Base-by-base conservation (phyloP, 2,797 vertebrate genomes). In the Lepilemur septentrionalis region DNA sequence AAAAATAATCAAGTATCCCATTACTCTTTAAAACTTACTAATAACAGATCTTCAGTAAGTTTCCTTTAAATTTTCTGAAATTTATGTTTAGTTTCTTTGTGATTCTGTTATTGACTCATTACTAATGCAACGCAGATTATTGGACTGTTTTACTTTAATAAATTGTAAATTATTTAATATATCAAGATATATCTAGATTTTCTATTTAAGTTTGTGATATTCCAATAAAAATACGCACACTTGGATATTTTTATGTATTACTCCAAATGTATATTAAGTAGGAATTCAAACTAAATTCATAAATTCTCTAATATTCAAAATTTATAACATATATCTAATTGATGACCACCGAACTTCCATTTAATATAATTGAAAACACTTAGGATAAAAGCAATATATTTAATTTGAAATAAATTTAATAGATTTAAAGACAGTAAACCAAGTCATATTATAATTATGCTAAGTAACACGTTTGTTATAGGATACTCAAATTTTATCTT, bases 81-180 rank as follows among this genome's bases (percentile, higher is more conserved):
- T 92, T 18, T 80, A 41, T 76, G 57, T 79, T 79, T 93, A 63
- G 28, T 63, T 63, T 92, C 25, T 86, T 89, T 81, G 46, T 69
- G 35, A 55, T 48, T 23, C 43, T 95, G 25, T 78, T 88, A 46
- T 79, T 91, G 48, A 83, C 14, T 91, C 30, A 63, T 88, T 92
- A 82, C 63, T 89, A 87, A 94, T 69, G 38, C 55, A 94, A 63
- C 82, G 35, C 67, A 93, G n/a, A 41, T 86, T 85, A 57, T 72
- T 89, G n/a, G 15, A 72, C 89, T 93, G 28, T 86, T 85, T 79
- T 75, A n/a, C 67, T 87, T 73, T 69, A 89, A 85, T 61, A 48
- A 94, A 94, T 88, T 93, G 14, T 91, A 89, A 89, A 72, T 93
- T 73, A 41, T 85, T 94, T 92, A 76, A n/a, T 95, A 88, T 69